Base-by-base conservation (phyloP, 2,888 invertebrate genomes). In the Acronicta leporina region DNA sequence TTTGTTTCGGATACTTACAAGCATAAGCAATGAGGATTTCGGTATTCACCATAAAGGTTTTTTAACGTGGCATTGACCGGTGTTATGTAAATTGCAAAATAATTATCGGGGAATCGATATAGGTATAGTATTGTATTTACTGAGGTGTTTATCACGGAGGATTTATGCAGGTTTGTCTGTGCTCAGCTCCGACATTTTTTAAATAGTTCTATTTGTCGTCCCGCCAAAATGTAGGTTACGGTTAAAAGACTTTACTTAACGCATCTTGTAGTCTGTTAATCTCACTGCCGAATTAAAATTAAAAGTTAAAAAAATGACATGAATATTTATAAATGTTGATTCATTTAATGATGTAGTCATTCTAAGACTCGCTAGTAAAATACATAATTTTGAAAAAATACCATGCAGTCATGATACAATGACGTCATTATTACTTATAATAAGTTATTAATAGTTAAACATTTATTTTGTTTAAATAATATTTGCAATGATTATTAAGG, bases 61-160 rank as follows among this genome's bases (percentile, higher is more conserved):
- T 86, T 86, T 85, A 63, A 78, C 79, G 76, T 76, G 79, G 79
- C 81, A 80, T 70, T 77, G 72, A 80, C 81, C 83, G 84, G 80
- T 81, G 77, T 82, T 90, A 91, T 91, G 91, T 90, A 90, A 92
- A 91, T 92, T 91, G 86, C 83, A 79, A 89, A 89, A 87, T 88
- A 88, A 90, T 90, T 89, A 89, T 87, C 85, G 81, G 81, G 74
- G 80, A 82, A 87, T 83, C 83, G 60, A 68, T 72, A 57, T 44
- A 54, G 50, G 54, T 68, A 67, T 55, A 56, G 73, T 71, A 66
- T 68, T 61, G 67, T 73, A 73, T 55, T 63, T 63, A 66, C 43
- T 57, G 41, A 63, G 54, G 50, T 68, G 55, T 64, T 68, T 38
- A 56, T 60, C 46, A 38, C 25, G 64, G 50, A 69, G 77, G 57